Conservation (phyloP, 2,113 vertebrate genomes). For the Talpa occidentalis region DNA sequence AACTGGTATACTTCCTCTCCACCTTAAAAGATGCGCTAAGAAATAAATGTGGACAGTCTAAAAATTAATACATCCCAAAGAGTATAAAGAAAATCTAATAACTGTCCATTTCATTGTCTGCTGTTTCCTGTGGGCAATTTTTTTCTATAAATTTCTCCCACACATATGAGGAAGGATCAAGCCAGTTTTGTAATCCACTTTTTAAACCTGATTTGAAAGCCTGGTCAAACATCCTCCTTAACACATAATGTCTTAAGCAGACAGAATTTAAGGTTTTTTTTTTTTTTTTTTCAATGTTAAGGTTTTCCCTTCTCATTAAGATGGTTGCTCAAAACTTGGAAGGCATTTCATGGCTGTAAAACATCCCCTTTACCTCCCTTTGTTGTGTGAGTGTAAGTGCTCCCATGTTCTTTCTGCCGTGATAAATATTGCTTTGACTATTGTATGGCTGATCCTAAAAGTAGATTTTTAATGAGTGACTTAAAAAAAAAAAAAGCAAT, state of each 20-base stretch:
- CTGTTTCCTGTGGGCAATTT: neutral
- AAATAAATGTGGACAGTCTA: neutral
- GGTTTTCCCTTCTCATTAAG: neutral
- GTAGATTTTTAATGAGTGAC: neutral
- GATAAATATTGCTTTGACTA: neutral
- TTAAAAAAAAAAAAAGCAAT: neutral
- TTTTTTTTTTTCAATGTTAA: neutral
- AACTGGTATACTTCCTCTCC: accelerated
- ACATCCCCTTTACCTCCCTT: neutral
- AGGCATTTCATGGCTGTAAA: neutral
- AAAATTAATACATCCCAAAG: neutral
- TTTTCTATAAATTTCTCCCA: neutral
- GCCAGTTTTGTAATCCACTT: neutral
- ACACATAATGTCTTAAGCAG: neutral
- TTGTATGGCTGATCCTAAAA: neutral
- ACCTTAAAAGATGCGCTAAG: neutral
- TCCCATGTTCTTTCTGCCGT: neutral
- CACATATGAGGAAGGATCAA: neutral
- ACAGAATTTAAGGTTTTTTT: neutral
- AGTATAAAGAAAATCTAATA: neutral
- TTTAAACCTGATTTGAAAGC: neutral
- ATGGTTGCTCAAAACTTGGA: neutral
- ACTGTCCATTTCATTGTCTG: neutral
- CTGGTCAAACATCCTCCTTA: neutral
- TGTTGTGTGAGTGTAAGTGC: neutral